phyloP scores from a whole-genome alignment of 2,797 vertebrate genomes.

The Sphenopsis melanotis region DNA sequence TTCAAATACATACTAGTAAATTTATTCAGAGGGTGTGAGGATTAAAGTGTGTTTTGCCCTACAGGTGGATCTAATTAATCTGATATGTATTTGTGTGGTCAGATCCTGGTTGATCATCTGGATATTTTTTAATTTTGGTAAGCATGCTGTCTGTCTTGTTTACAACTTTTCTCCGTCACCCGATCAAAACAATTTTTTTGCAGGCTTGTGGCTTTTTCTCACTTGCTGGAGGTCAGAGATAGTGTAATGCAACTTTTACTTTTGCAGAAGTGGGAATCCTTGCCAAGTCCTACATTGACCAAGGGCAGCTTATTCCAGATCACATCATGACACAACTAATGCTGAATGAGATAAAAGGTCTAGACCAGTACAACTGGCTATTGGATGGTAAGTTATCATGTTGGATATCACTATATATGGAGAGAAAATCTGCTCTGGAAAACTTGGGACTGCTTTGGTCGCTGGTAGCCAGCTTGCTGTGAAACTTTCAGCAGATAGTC shows the following conservation, averaged over 20 bases:
- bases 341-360: conserved; percentile 81
- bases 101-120: not conserved
- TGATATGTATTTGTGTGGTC: not conserved
- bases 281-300: conserved; percentile 92
- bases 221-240: not conserved
- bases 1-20: not conserved
- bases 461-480: not conserved
- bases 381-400: conserved; percentile 86
- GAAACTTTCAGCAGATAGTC: not conserved
- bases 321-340: conserved; percentile 90
- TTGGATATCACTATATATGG: not conserved
- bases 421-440: not conserved
- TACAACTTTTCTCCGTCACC: not conserved
- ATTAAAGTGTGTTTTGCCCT: not conserved
- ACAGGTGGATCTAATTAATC: not conserved
- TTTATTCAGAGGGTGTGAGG: not conserved
- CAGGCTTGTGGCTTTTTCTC: not conserved
- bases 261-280: conserved; percentile 88
- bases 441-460: not conserved
- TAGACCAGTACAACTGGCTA: conserved; percentile 82
- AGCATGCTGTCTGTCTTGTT: not conserved
- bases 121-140: not conserved
- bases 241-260: not conserved
- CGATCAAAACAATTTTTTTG: not conserved
- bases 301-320: conserved; percentile 92